These are phyloP conservation scores for Lepidurus packardi DNA, from an alignment of 1,140 invertebrate species.

Conservation along the genomic window DNA sequence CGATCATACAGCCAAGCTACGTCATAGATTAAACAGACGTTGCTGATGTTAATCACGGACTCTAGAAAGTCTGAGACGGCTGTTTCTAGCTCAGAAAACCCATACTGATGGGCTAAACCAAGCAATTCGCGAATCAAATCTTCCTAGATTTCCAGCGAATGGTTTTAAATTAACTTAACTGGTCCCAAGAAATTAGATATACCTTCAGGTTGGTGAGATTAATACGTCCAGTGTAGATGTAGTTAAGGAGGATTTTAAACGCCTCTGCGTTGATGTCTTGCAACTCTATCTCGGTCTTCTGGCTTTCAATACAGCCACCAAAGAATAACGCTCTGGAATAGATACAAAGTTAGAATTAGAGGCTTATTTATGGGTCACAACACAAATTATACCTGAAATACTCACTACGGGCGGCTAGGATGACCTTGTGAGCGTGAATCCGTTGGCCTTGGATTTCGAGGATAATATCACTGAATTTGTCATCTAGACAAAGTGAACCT, in stretches of 20 bases:
- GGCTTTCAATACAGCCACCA: conserved; percentile 85
- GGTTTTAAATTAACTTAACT: neutral
- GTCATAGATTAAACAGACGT: conserved; percentile 90
- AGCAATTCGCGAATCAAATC: conserved; percentile 80
- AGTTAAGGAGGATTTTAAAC: conserved; percentile 84
- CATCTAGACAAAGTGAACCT: conserved; percentile 71
- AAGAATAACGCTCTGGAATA: conserved; percentile 66
- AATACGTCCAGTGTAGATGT: conserved; percentile 91
- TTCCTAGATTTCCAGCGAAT: conserved; percentile 51
- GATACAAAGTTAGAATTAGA: neutral
- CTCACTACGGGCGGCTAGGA: conserved; percentile 86
- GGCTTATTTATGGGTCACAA: conserved; percentile 1
- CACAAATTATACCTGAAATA: conserved; percentile 71
- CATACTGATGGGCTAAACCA: conserved; percentile 88
- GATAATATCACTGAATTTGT: conserved; percentile 86
- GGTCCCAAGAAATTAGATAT: conserved; percentile 35
- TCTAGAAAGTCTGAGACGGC: conserved; percentile 89
- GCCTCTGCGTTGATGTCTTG: conserved; percentile 76
- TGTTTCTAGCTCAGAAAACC: conserved; percentile 82
- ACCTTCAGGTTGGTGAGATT: conserved; percentile 70
- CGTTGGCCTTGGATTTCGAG: conserved; percentile 76
- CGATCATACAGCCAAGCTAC: conserved; percentile 71
- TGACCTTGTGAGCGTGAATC: conserved; percentile 82
- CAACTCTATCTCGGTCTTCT: conserved; percentile 72
- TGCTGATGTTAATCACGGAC: conserved; percentile 75